Conservation (phyloP, 2,888 invertebrate species). For the Hecatera dysodea region DNA sequence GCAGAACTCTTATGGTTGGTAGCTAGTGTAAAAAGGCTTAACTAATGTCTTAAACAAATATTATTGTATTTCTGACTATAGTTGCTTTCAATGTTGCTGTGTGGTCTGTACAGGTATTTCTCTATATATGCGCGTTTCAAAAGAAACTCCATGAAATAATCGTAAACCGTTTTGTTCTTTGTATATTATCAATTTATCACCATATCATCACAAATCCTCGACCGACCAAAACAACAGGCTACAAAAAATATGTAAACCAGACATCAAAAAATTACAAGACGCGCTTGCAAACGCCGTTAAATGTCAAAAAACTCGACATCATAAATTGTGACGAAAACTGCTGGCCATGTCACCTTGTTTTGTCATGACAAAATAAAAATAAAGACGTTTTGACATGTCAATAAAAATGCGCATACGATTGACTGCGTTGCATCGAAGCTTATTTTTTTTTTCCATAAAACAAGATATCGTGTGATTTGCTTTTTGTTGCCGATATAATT, state of each 20-base stretch:
- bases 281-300: constrained; percentile 32
- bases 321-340: constrained; percentile 43
- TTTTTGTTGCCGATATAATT: constrained; percentile 17
- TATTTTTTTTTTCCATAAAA: constrained; percentile 25
- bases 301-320: constrained; percentile 46
- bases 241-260: constrained; percentile 36
- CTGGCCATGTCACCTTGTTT: constrained; percentile 36
- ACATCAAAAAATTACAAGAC: constrained; percentile 17
- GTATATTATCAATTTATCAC: not conserved
- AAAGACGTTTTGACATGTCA: constrained; percentile 53
- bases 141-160: not conserved
- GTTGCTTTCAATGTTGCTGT: not conserved
- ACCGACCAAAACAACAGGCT: not conserved
- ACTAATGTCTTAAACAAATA: constrained; percentile 17
- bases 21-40: too few species aligned
- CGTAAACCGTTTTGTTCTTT: not conserved
- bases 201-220: constrained; percentile 17
- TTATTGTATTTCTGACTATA: not conserved
- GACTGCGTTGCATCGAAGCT: constrained; percentile 2
- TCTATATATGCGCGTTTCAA: not conserved
- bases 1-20: not conserved
- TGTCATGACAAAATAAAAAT: constrained; percentile 51
- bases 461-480: constrained; percentile 5
- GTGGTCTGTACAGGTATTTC: not conserved
- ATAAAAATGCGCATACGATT: constrained; percentile 57